These are phyloP conservation scores for Argopecten irradians DNA, from an alignment of 1,140 invertebrate genomes.

Conservation along the genomic window DNA sequence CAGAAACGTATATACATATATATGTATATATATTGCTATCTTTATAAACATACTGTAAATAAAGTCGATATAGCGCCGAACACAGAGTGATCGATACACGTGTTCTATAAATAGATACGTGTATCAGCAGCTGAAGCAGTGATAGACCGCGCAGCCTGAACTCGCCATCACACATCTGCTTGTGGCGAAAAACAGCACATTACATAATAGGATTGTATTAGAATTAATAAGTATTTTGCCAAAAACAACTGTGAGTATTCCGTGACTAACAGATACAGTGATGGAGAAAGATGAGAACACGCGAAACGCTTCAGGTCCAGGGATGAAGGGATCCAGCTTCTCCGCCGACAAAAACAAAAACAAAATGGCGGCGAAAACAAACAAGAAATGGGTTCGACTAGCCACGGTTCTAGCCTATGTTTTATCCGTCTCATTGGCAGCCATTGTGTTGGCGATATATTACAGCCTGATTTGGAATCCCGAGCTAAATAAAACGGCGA, in stretches of 20 bases:
- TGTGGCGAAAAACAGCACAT: background rate
- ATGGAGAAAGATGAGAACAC: conserved; percentile 68
- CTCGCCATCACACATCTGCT: background rate
- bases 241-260: background rate
- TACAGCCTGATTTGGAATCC: conserved; percentile 98
- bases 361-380: conserved; percentile 76
- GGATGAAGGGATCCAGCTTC: conserved; percentile 67
- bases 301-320: conserved; percentile 53
- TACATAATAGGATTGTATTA: background rate
- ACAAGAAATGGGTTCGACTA: conserved; percentile 85
- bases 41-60: too few species aligned
- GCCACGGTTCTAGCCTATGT: conserved; percentile 96
- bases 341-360: conserved; percentile 68
- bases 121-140: background rate
- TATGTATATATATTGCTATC: too few species aligned
- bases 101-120: background rate
- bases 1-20: too few species aligned
- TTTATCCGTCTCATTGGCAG: conserved; percentile 94
- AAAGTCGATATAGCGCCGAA: background rate
- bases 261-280: background rate
- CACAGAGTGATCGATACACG: background rate
- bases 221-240: background rate
- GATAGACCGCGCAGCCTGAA: background rate
- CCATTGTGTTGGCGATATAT: conserved; percentile 95
- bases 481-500: conserved; percentile 73